Evolutionary conservation across 53 echinoderm and acorn worm species (phyloP), one percentile per base, ranked within the genome.

Genomic region (Paelopatides confundens): DNA sequence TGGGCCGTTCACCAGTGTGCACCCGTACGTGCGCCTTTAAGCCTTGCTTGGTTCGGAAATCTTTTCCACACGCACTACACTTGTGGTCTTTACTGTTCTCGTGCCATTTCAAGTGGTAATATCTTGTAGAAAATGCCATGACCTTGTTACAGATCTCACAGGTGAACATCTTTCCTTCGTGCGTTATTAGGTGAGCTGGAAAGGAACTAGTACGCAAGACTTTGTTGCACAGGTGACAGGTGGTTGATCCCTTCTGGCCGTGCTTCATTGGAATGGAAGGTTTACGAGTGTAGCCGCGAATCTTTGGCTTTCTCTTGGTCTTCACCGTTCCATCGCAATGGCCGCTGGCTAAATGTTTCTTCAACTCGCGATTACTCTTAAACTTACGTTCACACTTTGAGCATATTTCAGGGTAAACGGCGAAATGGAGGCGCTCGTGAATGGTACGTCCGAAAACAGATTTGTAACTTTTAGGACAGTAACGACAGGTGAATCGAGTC

Each of bases 1-100:
- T 35, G 4, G 84, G 84, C 23, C 43, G n/a, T 18, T 83, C 84
- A 35, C 84, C 84, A 17, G 84, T 83, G 34, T 83, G 84, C 35
- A 47, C 47, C 28, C 84, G 63, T 26, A 36, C 13, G 84, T 83
- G 84, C 37, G 46, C 64, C 3, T 18, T 31, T 40, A 63, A 36
- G 0, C 23, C 64, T 37, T 62, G 63, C 65, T 83, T 83, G 1
- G 65, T 83, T 21, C n/a, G 35, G 40, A 83, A 83, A 4, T 38
- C 26, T 35, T 83, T 83, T 35, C 37, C 26, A 33, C 84, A 83
- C 5, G 17, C 24, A 23, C 17, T 15, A 29, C 84, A 83, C 24
- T 23, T 35, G 37, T n/a, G 38, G 40, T 83, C 63, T 33, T 63
- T 83, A 21, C 17, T 83, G 18, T 38, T 35, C 63, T 37, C 18